These are phyloP conservation scores for Odiellus spinosus DNA, from an alignment of 2,888 invertebrate species.

Conservation along the genomic window DNA sequence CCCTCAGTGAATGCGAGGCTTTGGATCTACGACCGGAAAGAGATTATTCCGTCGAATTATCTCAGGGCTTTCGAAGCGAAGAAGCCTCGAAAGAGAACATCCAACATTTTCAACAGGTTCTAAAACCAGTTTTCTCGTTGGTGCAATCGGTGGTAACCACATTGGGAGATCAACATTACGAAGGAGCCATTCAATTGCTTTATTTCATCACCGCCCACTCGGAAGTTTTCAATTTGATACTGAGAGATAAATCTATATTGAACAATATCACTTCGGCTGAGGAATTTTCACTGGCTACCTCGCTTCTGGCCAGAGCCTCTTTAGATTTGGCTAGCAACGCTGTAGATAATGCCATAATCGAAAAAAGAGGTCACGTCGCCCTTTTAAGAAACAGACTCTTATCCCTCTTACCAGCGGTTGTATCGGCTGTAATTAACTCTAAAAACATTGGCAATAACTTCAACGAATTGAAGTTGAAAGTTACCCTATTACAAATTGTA, in stretches of 20 bases:
- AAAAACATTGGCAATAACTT: no score
- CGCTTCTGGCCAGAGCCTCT: constrained; percentile 12
- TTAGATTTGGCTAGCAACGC: background rate
- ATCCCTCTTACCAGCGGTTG: constrained; percentile 5
- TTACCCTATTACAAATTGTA: no score
- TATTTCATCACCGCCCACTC: constrained; percentile 14
- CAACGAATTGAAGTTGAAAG: no score
- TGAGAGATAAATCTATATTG: constrained; percentile 12
- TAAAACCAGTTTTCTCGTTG: constrained; percentile 12
- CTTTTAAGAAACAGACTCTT: constrained; percentile 12
- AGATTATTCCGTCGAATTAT: background rate
- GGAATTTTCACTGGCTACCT: constrained; percentile 13
- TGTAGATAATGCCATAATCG: constrained; percentile 9
- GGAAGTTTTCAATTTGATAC: constrained; percentile 11
- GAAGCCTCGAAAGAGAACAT: no score
- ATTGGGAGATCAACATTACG: constrained; percentile 9
- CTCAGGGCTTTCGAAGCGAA: no score
- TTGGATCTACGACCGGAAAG: constrained; percentile 14
- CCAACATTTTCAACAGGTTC: constrained; percentile 13
- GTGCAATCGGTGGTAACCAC: constrained; percentile 13
- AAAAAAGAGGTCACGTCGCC: constrained; percentile 10
- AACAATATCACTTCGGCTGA: constrained; percentile 7
- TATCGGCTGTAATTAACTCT: no score
- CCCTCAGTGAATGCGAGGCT: constrained; percentile 12
- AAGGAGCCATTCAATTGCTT: constrained; percentile 11